phyloP scores from a whole-genome alignment of 2,797 vertebrate genomes.

The Acrossocheilus wenchowensis region DNA sequence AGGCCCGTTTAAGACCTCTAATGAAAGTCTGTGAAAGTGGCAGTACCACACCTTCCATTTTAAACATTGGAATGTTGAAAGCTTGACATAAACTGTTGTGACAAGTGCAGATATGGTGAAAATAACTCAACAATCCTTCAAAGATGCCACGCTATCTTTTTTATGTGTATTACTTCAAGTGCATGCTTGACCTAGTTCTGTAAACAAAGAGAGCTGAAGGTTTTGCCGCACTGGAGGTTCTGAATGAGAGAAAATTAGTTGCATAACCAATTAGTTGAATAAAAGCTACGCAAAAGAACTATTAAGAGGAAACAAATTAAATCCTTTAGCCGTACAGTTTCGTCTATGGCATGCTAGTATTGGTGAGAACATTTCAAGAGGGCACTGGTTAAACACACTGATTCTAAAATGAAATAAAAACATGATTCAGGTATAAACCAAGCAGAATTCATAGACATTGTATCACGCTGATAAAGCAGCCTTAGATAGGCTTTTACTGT shows the following conservation, averaged over 20 bases:
- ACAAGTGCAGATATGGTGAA: constrained; percentile 39
- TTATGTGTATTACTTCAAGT: constrained; percentile 39
- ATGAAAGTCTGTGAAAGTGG: constrained; percentile 67
- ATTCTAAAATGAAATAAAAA: constrained; percentile 29
- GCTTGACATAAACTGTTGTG: constrained; percentile 62
- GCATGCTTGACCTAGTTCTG: constrained; percentile 51
- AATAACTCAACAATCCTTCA: constrained; percentile 30
- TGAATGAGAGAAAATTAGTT: constrained; percentile 48
- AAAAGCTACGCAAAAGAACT: constrained; percentile 23
- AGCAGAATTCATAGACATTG: constrained; percentile 41
- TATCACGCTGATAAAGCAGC: constrained; percentile 57
- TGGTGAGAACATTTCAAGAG: constrained; percentile 37
- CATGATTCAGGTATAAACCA: constrained; percentile 36
- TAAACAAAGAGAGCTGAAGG: constrained; percentile 48
- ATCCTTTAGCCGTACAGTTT: constrained; percentile 27
- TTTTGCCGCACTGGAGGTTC: constrained; percentile 37
- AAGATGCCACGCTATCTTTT: neutral
- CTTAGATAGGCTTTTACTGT: constrained; percentile 53
- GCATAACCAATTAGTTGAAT: constrained; percentile 55
- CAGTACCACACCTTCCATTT: constrained; percentile 72
- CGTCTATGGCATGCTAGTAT: constrained; percentile 2
- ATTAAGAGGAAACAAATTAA: constrained; percentile 26
- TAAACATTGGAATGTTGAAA: constrained; percentile 9
- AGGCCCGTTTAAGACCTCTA: neutral
- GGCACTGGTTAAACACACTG: constrained; percentile 29